phyloP scores from a whole-genome alignment of 2,888 invertebrate species.

The Eupithecia centaureata region DNA sequence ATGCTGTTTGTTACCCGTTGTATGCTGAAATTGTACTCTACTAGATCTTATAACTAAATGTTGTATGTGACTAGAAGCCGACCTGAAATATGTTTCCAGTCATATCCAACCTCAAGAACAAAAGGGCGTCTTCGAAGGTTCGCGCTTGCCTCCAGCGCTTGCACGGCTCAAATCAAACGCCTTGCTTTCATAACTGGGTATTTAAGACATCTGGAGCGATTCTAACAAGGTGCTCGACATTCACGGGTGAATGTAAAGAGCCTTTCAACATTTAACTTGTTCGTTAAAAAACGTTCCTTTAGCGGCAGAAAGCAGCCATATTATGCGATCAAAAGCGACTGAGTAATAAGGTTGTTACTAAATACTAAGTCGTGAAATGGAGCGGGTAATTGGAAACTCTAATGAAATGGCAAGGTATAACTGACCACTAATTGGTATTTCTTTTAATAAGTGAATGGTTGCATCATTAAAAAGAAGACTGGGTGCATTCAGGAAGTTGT shows the following conservation, averaged over 20 bases:
- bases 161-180: conserved; percentile 51
- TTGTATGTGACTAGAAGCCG: not conserved
- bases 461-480: conserved; percentile 1
- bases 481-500: conserved; percentile 1
- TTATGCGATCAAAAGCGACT: conserved; percentile 62
- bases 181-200: conserved; percentile 61
- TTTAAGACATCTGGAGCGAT: conserved; percentile 71
- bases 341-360: conserved; percentile 62
- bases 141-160: not conserved
- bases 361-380: conserved; percentile 48
- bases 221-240: conserved; percentile 75
- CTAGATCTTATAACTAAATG: no score
- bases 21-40: no score
- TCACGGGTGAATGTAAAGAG: conserved; percentile 67
- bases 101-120: not conserved
- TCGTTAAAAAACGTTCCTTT: conserved; percentile 71
- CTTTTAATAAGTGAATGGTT: conserved; percentile 18
- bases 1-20: no score
- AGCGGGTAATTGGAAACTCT: conserved; percentile 52
- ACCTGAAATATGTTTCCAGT: not conserved
- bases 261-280: conserved; percentile 67
- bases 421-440: conserved; percentile 31
- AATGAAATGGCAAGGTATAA: conserved; percentile 36
- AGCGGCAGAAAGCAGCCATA: conserved; percentile 57
- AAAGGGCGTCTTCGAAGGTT: not conserved